These are phyloP conservation scores for Pangasius djambal DNA, from an alignment of 2,797 vertebrate species.

Conservation along the genomic window DNA sequence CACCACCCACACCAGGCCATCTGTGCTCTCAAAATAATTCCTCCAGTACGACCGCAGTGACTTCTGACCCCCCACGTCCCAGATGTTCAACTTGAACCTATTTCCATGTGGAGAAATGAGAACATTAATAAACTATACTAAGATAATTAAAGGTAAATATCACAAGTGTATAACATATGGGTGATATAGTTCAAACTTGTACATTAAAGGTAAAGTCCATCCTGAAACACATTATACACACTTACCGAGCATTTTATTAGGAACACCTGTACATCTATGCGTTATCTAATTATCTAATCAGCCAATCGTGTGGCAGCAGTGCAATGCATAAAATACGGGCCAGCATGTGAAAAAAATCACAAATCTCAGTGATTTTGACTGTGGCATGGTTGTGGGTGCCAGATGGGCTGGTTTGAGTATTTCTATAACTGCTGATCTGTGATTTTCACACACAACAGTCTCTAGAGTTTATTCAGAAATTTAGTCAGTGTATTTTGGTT, in stretches of 20 bases:
- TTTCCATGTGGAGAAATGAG: neutral
- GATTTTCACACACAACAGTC: too few species aligned
- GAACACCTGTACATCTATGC: too few species aligned
- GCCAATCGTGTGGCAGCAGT: neutral
- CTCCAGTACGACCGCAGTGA: conserved; percentile 92
- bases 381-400: too few species aligned
- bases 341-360: too few species aligned
- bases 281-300: neutral
- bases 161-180: neutral
- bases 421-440: too few species aligned
- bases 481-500: too few species aligned
- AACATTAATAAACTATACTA: neutral
- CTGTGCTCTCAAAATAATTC: conserved; percentile 95
- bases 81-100: conserved; percentile 91
- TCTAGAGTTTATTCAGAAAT: too few species aligned
- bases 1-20: conserved; percentile 93
- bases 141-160: conserved; percentile 43
- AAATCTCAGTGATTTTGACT: too few species aligned
- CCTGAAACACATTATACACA: neutral
- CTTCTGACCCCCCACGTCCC: conserved; percentile 93
- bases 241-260: too few species aligned
- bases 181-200: neutral
- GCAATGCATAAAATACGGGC: neutral
- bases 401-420: too few species aligned
- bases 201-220: neutral